Evolutionary conservation across 2,113 vertebrate species (phyloP), one percentile per base, ranked within the genome.

Genomic region (Psilopsiagon aymara): DNA sequence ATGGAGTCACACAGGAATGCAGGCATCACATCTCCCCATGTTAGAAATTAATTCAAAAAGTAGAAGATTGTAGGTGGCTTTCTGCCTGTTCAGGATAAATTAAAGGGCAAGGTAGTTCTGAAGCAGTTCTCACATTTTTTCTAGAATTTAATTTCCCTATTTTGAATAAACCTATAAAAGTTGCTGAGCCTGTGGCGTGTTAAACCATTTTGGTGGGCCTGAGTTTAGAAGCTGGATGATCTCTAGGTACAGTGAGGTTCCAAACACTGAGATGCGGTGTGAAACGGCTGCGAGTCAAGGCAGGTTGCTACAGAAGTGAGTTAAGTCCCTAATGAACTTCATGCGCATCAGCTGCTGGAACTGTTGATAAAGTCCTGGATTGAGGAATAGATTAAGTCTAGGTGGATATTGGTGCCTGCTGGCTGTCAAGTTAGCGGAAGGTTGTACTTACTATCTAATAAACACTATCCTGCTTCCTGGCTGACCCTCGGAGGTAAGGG

Each of bases 271-370:
- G 31, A 11, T 35, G 20, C 15, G 39, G 4, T 49, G 2, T 44
- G 49, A 70, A 74, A 37, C 2, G 3, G 25, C 3, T 14, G 14
- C 8, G 9, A 29, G 33, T 28, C 6, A 41, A 28, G 10, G n/a
- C 18, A 29, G 28, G 6, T 57, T 8, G 8, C 13, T 11, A 1
- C 31, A 37, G 17, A 49, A 53, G 13, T 39, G 20, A 60, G 6
- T n/a, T 3, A 25, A 18, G 10, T 33, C 17, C 29, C 19, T 17
- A 27, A 39, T 37, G 21, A 44, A 2, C 11, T 25, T 17, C 18
- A 1, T 0, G 0, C 39, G 53, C 2, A 11, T 13, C 17, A 16
- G 31, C 14, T 81, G 17, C 51, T 7, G 6, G 46, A 73, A 23
- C 37, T 77, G 15, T 37, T 29, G 31, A n/a, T n/a, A 16, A 3